Conservation (phyloP, 2,113 vertebrate species). For the Equus przewalskii region DNA sequence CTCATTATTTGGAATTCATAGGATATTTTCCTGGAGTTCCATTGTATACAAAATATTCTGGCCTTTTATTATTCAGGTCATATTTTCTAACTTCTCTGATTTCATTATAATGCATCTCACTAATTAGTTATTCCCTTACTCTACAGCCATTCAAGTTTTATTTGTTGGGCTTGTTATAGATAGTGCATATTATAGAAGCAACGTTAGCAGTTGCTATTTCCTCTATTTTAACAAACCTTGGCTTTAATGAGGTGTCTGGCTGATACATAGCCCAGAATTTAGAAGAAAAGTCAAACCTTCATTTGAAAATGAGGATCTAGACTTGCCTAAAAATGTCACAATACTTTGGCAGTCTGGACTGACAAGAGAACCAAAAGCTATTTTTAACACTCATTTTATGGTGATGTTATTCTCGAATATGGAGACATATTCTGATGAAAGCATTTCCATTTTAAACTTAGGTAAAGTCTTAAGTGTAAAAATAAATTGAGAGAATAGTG, state of each 20-base stretch:
- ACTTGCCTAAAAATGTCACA: conserved; percentile 62
- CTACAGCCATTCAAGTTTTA: conserved; percentile 32
- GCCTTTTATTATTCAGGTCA: not conserved
- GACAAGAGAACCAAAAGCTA: conserved; percentile 49
- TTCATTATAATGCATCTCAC: conserved; percentile 49
- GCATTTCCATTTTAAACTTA: conserved; percentile 61
- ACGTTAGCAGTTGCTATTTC: not conserved
- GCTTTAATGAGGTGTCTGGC: conserved; percentile 62
- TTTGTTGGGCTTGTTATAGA: conserved; percentile 36
- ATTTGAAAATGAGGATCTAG: conserved; percentile 42
- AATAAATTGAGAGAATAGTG: conserved; percentile 30
- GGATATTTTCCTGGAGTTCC: not conserved
- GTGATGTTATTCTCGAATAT: conserved; percentile 54
- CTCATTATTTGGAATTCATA: not conserved
- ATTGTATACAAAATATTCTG: not conserved
- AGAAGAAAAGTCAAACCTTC: conserved; percentile 45
- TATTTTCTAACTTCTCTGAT: conserved; percentile 49
- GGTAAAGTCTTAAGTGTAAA: not conserved
- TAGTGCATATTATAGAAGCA: conserved; percentile 24
- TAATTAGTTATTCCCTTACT: conserved; percentile 53
- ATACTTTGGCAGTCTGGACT: conserved; percentile 49
- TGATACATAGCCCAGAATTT: conserved; percentile 53
- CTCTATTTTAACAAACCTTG: conserved; percentile 63
- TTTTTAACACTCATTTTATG: conserved; percentile 51
- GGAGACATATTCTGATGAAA: conserved; percentile 42